phyloP scores from a whole-genome alignment of 92 coral and sea anemone species.

The Epizoanthus scotinus region DNA sequence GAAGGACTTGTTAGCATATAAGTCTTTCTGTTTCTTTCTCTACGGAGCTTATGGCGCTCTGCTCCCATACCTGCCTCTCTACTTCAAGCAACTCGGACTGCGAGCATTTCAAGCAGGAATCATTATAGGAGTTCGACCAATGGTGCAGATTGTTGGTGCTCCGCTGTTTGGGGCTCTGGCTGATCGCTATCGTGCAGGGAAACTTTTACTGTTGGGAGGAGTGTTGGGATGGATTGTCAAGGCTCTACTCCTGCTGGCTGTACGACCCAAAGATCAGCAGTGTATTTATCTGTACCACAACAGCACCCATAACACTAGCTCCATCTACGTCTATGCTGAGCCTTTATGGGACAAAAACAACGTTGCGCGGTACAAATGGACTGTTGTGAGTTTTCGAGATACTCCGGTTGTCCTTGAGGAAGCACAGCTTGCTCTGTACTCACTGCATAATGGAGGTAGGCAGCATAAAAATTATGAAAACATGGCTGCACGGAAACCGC shows the following conservation, averaged over 20 bases:
- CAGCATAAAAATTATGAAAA: not conserved
- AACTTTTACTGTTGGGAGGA: conserved; percentile 58
- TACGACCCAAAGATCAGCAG: conserved; percentile 63
- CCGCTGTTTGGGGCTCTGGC: conserved; percentile 66
- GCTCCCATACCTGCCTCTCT: conserved; percentile 70
- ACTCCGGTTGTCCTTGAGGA: not conserved
- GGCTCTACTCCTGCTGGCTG: conserved; percentile 56
- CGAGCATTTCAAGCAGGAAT: conserved; percentile 68
- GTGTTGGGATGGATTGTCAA: conserved; percentile 63
- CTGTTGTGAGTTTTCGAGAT: not conserved
- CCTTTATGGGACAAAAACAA: conserved; percentile 21
- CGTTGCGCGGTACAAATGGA: conserved; percentile 32
- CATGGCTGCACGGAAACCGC: not conserved
- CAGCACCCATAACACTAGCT: conserved; percentile 37
- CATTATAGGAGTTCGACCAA: conserved; percentile 71
- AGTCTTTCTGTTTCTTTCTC: conserved; percentile 64
- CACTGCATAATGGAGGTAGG: not conserved
- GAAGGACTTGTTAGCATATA: conserved; percentile 60
- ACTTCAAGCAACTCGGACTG: conserved; percentile 69
- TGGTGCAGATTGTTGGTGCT: conserved; percentile 68
- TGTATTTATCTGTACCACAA: conserved; percentile 64
- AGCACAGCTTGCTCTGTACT: not conserved
- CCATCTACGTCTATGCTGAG: conserved; percentile 32
- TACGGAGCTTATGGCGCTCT: conserved; percentile 73
- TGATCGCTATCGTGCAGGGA: conserved; percentile 60